phyloP scores from a whole-genome alignment of 2,888 invertebrate genomes.

The Steinernema hermaphroditum region DNA sequence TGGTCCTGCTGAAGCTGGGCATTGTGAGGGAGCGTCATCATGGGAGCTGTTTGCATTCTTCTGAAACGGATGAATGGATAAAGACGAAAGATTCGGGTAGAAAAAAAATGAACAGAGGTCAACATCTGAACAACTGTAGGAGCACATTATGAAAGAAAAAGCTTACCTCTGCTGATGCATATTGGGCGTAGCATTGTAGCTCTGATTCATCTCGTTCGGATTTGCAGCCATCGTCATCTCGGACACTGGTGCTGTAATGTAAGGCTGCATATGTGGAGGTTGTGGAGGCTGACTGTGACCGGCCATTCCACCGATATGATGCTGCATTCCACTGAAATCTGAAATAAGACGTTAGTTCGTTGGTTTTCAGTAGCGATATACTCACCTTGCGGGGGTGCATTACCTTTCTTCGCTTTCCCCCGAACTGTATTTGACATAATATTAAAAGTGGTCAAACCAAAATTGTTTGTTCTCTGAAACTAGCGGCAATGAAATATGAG shows the following conservation, averaged over 20 bases:
- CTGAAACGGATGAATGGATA: not conserved
- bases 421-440: conserved; percentile 28
- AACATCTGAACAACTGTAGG: no score
- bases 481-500: not conserved
- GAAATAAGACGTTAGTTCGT: not conserved
- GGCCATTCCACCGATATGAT: conserved; percentile 18
- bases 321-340: conserved; percentile 16
- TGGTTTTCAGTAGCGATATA: not conserved
- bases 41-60: not conserved
- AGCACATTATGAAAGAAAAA: no score
- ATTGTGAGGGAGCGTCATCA: conserved; percentile 12
- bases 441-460: conserved; percentile 20
- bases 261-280: not conserved
- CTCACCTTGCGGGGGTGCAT: conserved; percentile 29
- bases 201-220: conserved; percentile 8
- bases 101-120: not conserved
- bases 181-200: not conserved
- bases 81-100: not conserved
- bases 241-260: no score
- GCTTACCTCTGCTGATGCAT: not conserved
- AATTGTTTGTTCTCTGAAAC: conserved; percentile 20
- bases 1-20: conserved; percentile 18
- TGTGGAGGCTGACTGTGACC: conserved; percentile 18
- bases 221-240: conserved; percentile 25
- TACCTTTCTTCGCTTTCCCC: conserved; percentile 28